Percentiles rank a stretch among this genome's conserved stretches.
phyloP scores from a whole-genome alignment of 2,113 vertebrate species.

The Tychaedon coryphoeus region DNA sequence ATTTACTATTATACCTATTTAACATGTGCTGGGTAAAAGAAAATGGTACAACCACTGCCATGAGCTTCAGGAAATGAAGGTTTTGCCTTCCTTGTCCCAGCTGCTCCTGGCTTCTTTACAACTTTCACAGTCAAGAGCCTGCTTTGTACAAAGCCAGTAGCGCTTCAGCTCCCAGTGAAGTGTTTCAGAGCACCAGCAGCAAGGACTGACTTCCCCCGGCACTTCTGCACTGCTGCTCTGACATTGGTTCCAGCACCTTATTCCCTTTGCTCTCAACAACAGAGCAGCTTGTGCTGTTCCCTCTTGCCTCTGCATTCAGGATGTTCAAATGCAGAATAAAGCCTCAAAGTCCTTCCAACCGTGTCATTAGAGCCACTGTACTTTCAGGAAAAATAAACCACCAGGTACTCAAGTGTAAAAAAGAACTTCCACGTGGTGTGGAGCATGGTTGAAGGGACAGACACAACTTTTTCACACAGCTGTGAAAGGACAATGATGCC shows the following conservation, averaged over 20 bases:
- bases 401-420: background rate
- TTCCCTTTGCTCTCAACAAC: background rate
- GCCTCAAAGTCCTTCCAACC: background rate
- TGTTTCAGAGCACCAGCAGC: background rate
- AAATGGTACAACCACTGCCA: background rate
- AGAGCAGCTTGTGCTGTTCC: background rate
- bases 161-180: background rate
- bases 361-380: background rate
- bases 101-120: background rate
- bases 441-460: background rate
- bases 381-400: background rate
- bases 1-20: background rate
- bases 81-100: background rate
- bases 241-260: background rate
- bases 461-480: background rate
- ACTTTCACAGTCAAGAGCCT: background rate
- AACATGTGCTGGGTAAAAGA: background rate
- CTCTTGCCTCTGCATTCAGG: background rate
- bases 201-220: background rate
- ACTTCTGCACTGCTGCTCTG: accelerated
- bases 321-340: background rate
- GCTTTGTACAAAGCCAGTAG: background rate
- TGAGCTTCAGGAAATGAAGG: background rate
- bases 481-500: background rate
- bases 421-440: background rate